Evolutionary conservation across 2,888 invertebrate genomes (phyloP), one percentile per base, ranked within the genome.

Genomic region (Marasmarcha lunaedactyla): DNA sequence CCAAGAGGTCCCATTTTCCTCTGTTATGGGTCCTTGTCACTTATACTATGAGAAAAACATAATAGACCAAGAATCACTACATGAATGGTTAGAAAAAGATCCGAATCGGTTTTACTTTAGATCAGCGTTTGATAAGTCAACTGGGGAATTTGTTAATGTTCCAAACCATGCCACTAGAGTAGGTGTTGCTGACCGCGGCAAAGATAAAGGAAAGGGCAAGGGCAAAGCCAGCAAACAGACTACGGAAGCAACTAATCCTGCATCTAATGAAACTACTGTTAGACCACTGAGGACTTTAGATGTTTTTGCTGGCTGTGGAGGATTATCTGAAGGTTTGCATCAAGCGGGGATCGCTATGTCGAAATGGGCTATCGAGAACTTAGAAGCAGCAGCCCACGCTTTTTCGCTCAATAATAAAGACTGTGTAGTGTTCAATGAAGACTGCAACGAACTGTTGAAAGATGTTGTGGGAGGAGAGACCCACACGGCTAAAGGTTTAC

Each of bases 241-340:
- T 40, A 56, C 47, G 45, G 61, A 41, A 14, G 44, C 48, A 59
- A 20, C 20, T 20, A 68, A 45, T 40, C 41, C 44, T 55, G 73
- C 34, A 5, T 6, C 34, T 3, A 14, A 74, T 2, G 61, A 60
- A 7, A 44, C 52, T 9, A 59, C 83, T 15, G 50, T 84, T 0
- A 63, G 70, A 40, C 88, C 88, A 20, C 59, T 95, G 41, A 74
- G 85, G 46, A 88, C 89, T 30, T 71, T 95, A 52, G 94, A 94
- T 59, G 90, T 94, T 15, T 95, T 95, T 66, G 92, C 94, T 45
- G 94, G 94, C 0, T 94, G 93, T 66, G 94, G 94, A 33, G 94
- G 93, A 13, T 64, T 94, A 33, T 92, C 93, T 0, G 90, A 91
- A 52, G 91, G 91, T 0, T 63, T 92, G 27, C 89, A 89, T 51